Percentiles rank a stretch among this genome's conserved stretches.
These are phyloP conservation scores for Rhadinocentrus ornatus DNA, from an alignment of 2,797 vertebrate species.

Conservation along the genomic window DNA sequence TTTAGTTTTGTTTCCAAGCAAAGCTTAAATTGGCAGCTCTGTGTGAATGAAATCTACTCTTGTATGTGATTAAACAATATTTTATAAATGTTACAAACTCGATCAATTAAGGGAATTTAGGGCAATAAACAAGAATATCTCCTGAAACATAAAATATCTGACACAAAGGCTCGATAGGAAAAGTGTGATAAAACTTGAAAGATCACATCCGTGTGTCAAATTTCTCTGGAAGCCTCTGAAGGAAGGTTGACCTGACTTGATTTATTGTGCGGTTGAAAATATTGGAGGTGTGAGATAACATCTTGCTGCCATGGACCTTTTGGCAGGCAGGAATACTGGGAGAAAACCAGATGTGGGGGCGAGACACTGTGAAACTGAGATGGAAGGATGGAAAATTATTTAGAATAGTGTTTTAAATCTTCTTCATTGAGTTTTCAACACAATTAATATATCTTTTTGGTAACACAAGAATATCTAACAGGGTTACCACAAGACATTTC, in stretches of 20 bases:
- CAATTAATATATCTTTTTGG: constrained; percentile 14
- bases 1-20: too few relatives aligned
- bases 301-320: constrained; percentile 57
- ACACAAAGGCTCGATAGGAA: constrained; percentile 25
- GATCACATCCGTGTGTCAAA: constrained; percentile 68
- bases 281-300: constrained; percentile 69
- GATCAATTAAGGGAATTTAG: neutral
- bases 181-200: constrained; percentile 52
- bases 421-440: neutral
- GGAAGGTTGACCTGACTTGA: constrained; percentile 11
- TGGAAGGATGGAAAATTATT: constrained; percentile 14
- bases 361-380: neutral
- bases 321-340: constrained; percentile 27
- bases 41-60: neutral
- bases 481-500: constrained; percentile 22
- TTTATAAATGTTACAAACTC: neutral
- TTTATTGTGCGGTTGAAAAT: constrained; percentile 58
- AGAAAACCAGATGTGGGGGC: constrained; percentile 1
- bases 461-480: constrained; percentile 20
- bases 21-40: too few relatives aligned
- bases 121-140: neutral
- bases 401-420: neutral
- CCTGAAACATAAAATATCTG: neutral
- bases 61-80: too few relatives aligned
- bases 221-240: constrained; percentile 59